phyloP scores from a whole-genome alignment of 1,140 invertebrate genomes.

The Mamestra configurata region DNA sequence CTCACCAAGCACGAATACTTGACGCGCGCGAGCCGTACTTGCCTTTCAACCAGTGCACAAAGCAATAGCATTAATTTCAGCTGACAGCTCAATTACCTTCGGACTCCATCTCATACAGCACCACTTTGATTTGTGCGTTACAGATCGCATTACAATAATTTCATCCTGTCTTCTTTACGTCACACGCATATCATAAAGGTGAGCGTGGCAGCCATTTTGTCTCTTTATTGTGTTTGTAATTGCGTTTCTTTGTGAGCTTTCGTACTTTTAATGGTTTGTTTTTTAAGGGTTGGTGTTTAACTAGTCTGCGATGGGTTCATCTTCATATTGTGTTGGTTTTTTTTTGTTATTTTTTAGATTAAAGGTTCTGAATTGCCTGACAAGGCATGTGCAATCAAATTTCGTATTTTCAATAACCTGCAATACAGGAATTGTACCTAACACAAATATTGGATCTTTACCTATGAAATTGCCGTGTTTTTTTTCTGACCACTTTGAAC shows the following conservation, averaged over 20 bases:
- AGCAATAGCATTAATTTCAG: constrained; percentile 75
- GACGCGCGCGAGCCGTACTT: constrained; percentile 54
- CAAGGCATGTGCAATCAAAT: neutral
- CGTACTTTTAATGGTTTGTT: neutral
- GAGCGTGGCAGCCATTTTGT: constrained; percentile 46
- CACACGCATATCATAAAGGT: constrained; percentile 54
- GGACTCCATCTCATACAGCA: constrained; percentile 61
- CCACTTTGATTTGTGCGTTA: constrained; percentile 68
- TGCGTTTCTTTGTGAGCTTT: constrained; percentile 49
- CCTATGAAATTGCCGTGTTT: too few species aligned
- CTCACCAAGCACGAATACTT: constrained; percentile 24
- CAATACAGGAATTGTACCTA: too few species aligned
- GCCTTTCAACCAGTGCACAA: constrained; percentile 59
- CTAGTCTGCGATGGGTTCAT: constrained; percentile 11
- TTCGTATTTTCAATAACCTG: too few species aligned
- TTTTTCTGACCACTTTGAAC: too few species aligned
- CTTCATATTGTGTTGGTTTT: neutral
- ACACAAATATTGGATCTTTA: too few species aligned
- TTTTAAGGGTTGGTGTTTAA: constrained; percentile 6
- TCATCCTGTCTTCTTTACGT: constrained; percentile 61
- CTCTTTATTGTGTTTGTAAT: constrained; percentile 56
- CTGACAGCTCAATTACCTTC: constrained; percentile 83
- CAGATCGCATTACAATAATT: constrained; percentile 64
- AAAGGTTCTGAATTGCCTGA: neutral
- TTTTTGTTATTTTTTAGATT: neutral